Conservation (phyloP, 1,140 invertebrate species). For the Vanessa atalanta region DNA sequence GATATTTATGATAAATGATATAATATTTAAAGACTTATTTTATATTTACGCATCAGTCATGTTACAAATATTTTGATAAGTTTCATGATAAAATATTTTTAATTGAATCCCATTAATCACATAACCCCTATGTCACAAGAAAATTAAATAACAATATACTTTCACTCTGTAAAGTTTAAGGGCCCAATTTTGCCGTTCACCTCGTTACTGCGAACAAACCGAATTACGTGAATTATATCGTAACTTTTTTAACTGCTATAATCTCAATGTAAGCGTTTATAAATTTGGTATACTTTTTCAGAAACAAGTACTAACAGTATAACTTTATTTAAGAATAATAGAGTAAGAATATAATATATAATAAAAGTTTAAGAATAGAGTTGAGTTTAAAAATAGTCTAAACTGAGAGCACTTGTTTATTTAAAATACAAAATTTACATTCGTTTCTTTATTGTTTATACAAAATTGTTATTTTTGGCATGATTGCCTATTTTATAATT, state of each 20-base stretch:
- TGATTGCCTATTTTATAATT: no score
- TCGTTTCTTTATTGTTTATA: no score
- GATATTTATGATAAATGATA: no score
- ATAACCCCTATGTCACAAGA: neutral
- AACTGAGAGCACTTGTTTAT: no score
- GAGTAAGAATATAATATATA: no score
- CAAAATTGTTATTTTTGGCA: no score
- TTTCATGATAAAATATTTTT: neutral
- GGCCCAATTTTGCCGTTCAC: slow-evolving; percentile 28
- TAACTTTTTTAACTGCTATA: slow-evolving; percentile 24
- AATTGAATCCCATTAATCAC: neutral
- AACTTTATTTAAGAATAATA: neutral
- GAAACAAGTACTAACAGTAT: neutral
- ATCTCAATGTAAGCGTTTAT: neutral
- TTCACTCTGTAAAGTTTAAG: slow-evolving; percentile 25
- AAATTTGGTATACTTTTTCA: neutral
- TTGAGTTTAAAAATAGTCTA: neutral
- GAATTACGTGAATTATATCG: slow-evolving; percentile 24
- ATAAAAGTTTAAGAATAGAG: no score
- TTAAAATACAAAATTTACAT: no score
- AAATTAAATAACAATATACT: slow-evolving; percentile 5
- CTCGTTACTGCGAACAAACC: slow-evolving; percentile 13
- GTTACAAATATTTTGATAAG: no score
- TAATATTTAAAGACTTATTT: no score
- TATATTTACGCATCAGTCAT: no score